phyloP scores from a whole-genome alignment of 2,888 invertebrate genomes.

The Mellilla xanthometata region DNA sequence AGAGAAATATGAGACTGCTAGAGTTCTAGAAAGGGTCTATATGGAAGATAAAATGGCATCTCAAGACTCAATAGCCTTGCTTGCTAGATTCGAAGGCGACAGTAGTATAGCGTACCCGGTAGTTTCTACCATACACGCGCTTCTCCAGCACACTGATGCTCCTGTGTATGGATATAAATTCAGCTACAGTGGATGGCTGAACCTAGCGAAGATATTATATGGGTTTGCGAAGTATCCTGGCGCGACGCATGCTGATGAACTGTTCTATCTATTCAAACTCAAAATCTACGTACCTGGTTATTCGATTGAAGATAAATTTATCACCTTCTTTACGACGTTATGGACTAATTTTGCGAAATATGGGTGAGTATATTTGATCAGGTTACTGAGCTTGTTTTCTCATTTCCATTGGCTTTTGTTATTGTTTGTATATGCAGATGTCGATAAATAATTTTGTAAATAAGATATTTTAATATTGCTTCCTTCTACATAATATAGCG shows the following conservation, averaged over 20 bases:
- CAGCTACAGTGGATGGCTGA: slow-evolving; percentile 62
- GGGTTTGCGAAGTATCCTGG: slow-evolving; percentile 55
- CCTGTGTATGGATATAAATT: slow-evolving; percentile 63
- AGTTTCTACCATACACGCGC: slow-evolving; percentile 49
- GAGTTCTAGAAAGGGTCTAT: slow-evolving; percentile 61
- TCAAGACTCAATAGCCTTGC: slow-evolving; percentile 56
- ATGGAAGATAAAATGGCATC: slow-evolving; percentile 59
- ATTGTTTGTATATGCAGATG: no score
- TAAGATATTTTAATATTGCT: no score
- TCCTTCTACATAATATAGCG: no score
- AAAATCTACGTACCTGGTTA: slow-evolving; percentile 40
- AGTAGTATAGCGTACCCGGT: slow-evolving; percentile 59
- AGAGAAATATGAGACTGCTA: slow-evolving; percentile 44
- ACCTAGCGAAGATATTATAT: slow-evolving; percentile 53
- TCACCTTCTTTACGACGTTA: slow-evolving; percentile 55
- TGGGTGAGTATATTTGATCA: slow-evolving; percentile 49
- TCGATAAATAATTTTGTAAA: background rate
- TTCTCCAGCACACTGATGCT: slow-evolving; percentile 43
- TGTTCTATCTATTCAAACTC: slow-evolving; percentile 68
- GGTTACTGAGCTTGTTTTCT: no score
- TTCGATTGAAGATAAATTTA: slow-evolving; percentile 47
- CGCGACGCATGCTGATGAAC: slow-evolving; percentile 72
- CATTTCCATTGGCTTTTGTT: no score
- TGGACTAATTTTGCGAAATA: slow-evolving; percentile 74
- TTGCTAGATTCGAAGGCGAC: slow-evolving; percentile 64